These are phyloP conservation scores for Lepidurus apus DNA, from an alignment of 1,140 invertebrate genomes.

Conservation along the genomic window DNA sequence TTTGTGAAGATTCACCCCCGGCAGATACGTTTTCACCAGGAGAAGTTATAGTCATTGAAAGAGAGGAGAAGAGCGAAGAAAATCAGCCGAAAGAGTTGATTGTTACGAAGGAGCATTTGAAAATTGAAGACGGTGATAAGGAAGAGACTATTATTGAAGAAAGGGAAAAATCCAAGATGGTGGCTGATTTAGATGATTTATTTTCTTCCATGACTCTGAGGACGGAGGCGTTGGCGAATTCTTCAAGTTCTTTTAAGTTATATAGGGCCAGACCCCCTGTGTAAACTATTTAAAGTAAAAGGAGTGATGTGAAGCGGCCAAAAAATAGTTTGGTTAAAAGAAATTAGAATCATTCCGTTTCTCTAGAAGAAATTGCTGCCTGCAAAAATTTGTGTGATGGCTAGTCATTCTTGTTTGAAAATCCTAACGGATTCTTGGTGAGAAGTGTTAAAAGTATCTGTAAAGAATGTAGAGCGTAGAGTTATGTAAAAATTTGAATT, in stretches of 20 bases:
- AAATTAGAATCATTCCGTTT: neutral
- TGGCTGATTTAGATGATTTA: slow-evolving; percentile 27
- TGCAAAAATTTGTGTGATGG: neutral
- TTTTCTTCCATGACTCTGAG: slow-evolving; percentile 25
- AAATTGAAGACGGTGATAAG: neutral
- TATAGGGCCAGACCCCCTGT: slow-evolving; percentile 3
- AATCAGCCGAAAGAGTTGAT: neutral
- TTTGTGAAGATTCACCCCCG: neutral
- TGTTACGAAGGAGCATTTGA: neutral
- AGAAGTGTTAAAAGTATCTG: neutral
- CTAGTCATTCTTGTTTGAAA: slow-evolving; percentile 4
- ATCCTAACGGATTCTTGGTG: neutral
- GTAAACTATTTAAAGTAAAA: neutral
- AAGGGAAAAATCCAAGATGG: neutral
- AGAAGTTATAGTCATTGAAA: neutral
- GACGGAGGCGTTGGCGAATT: slow-evolving; percentile 31
- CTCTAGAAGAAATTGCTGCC: neutral
- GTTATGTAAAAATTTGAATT: neutral
- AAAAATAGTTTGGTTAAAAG: neutral
- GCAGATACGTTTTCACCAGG: neutral
- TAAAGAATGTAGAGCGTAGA: neutral
- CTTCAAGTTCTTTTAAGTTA: slow-evolving; percentile 31
- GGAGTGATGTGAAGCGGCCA: neutral
- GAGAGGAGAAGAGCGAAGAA: neutral
- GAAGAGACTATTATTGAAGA: neutral